phyloP scores from a whole-genome alignment of 2,888 invertebrate genomes.

The Callinectes sapidus region DNA sequence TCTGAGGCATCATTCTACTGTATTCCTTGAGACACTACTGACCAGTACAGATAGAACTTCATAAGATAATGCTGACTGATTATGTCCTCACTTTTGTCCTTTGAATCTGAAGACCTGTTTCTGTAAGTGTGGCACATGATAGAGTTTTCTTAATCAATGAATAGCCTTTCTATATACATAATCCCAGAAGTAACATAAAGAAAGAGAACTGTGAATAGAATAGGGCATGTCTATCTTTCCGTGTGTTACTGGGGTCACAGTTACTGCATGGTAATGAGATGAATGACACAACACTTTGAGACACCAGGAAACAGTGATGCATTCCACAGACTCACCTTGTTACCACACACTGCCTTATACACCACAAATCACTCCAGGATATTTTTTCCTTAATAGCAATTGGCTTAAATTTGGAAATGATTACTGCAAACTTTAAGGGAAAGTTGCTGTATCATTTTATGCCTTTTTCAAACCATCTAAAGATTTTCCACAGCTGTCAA shows the following conservation, averaged over 20 bases:
- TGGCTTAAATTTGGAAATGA: no score
- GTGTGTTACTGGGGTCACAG: neutral
- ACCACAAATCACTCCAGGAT: neutral
- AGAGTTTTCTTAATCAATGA: neutral
- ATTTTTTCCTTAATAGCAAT: no score
- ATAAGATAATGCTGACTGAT: neutral
- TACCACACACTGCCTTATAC: neutral
- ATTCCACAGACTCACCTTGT: neutral
- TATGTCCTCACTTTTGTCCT: neutral
- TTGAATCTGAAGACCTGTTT: neutral
- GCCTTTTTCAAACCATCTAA: neutral
- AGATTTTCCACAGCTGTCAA: neutral
- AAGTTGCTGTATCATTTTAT: neutral
- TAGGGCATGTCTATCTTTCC: neutral
- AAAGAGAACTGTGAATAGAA: neutral
- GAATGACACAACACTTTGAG: neutral
- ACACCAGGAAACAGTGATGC: neutral
- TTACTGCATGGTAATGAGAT: neutral
- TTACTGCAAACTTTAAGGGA: no score
- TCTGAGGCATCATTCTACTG: neutral
- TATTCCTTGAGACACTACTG: constrained; percentile 2
- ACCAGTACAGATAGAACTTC: neutral
- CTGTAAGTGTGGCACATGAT: neutral
- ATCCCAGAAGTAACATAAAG: neutral
- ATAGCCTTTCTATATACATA: neutral